These are phyloP conservation scores for Mizuhopecten yessoensis DNA, from an alignment of 1,140 invertebrate genomes.

Conservation along the genomic window DNA sequence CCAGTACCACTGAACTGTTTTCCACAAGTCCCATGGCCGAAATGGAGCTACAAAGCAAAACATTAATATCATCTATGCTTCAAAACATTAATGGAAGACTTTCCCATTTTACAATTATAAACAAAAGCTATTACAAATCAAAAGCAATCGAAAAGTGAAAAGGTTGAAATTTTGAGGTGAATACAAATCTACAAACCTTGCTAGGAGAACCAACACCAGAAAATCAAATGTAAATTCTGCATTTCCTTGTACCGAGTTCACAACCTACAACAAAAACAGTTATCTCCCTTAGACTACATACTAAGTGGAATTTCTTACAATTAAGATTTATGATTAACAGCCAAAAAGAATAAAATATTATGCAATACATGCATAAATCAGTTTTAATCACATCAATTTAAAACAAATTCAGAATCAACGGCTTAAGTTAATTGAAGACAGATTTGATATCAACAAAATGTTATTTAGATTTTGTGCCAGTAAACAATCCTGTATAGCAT, in stretches of 20 bases:
- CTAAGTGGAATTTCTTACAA: neutral
- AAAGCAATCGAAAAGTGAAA: too few species aligned
- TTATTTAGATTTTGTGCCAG: neutral
- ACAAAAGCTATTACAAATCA: too few species aligned
- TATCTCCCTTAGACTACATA: conserved; percentile 20
- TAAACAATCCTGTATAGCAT: neutral
- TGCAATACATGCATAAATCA: too few species aligned
- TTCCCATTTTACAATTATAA: too few species aligned
- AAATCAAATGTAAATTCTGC: conserved; percentile 93
- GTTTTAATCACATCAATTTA: too few species aligned
- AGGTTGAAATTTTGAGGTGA: too few species aligned
- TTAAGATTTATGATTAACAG: neutral
- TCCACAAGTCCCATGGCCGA: conserved; percentile 90
- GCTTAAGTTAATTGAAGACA: neutral
- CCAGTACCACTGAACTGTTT: conserved; percentile 91
- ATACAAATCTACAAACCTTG: conserved; percentile 86
- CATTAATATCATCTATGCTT: neutral
- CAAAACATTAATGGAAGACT: neutral
- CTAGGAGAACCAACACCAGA: conserved; percentile 90
- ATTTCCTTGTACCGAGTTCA: conserved; percentile 90
- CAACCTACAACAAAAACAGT: conserved; percentile 86
- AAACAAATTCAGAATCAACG: too few species aligned
- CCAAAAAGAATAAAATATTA: too few species aligned
- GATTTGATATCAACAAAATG: neutral
- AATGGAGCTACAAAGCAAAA: conserved; percentile 73